Evolutionary conservation across 2,113 vertebrate genomes (phyloP), one percentile per base, ranked within the genome.

Genomic region (Catharus fuscescens): DNA sequence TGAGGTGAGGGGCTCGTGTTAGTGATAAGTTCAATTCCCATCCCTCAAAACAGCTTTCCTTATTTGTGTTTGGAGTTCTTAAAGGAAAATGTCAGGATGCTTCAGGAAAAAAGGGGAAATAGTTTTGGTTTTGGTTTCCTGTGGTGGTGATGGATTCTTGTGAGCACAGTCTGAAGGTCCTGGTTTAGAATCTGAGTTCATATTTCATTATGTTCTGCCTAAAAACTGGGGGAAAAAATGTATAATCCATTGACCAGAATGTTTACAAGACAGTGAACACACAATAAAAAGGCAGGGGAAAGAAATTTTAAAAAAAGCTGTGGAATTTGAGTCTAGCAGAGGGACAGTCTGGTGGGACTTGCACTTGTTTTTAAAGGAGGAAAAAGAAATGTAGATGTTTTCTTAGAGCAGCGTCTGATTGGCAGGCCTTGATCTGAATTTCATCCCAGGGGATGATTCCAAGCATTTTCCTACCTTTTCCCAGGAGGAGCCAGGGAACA

Each of bases 81-180:
- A 71, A 86, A 94, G 53, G 62, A 93, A 88, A 88, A 93, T 69
- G n/a, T 32, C 61, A 86, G 77, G 29, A 71, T 90, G 25, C 72
- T 62, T 83, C 16, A 12, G 54, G 76, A 88, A 78, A 72, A 52
- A 48, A 36, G 31, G 12, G 38, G 45, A 86, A 96, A 96, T 90
- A 88, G 19, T 88, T 94, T 90, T 90, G 76, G 71, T 76, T 95
- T 95, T 90, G 66, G 56, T 95, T 94, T 96, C 85, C 90, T 94
- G 74, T 92, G 32, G 74, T 57, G 31, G 67, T 32, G 29, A 40
- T 34, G 50, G 60, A 71, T 92, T 90, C 40, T 64, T 88, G 47
- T 50, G 8, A 94, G 34, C 60, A 34, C 32, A 85, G 72, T 70
- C 64, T 88, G 67, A 80, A 88, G 31, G 65, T 83, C 69, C 64